These are phyloP conservation scores for Mionectes macconnelli DNA, from an alignment of 2,113 vertebrate genomes.

Conservation along the genomic window DNA sequence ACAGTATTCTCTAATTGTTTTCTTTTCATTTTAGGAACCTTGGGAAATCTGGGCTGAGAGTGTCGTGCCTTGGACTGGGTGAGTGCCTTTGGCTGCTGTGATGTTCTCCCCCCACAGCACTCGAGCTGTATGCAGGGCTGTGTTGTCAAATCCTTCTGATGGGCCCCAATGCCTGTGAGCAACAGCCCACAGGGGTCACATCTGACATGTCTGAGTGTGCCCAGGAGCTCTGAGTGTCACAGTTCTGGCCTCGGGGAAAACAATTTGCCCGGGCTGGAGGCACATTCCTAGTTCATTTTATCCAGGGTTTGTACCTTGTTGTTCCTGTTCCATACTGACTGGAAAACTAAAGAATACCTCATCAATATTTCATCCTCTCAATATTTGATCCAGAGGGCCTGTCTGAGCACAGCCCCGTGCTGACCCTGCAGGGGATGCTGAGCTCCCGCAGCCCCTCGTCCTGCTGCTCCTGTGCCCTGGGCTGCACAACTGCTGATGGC, in stretches of 20 bases:
- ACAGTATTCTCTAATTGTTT: neutral
- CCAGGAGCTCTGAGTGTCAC: neutral
- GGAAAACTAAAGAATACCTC: no score
- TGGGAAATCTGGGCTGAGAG: slow-evolving; percentile 93
- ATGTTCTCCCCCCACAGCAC: fast-evolving
- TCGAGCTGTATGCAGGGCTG: fast-evolving
- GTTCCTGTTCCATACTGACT: fast-evolving
- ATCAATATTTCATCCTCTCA: neutral
- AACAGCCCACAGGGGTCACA: neutral
- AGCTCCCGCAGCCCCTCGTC: fast-evolving
- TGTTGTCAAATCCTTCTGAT: fast-evolving
- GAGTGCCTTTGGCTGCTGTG: slow-evolving; percentile 53
- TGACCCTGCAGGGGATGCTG: neutral
- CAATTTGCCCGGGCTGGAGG: neutral
- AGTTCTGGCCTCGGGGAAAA: fast-evolving
- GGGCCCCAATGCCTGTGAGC: fast-evolving
- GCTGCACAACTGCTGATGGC: neutral
- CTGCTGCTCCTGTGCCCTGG: fast-evolving
- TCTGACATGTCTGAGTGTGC: neutral
- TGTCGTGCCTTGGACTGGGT: slow-evolving; percentile 92
- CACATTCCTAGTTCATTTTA: fast-evolving
- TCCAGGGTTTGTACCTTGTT: fast-evolving
- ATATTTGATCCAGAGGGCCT: neutral
- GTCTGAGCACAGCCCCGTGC: fast-evolving
- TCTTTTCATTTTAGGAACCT: slow-evolving; percentile 84